Evolutionary conservation across 2,888 invertebrate genomes (phyloP), one percentile per base, ranked within the genome.

Genomic region (Capitulum mitella): DNA sequence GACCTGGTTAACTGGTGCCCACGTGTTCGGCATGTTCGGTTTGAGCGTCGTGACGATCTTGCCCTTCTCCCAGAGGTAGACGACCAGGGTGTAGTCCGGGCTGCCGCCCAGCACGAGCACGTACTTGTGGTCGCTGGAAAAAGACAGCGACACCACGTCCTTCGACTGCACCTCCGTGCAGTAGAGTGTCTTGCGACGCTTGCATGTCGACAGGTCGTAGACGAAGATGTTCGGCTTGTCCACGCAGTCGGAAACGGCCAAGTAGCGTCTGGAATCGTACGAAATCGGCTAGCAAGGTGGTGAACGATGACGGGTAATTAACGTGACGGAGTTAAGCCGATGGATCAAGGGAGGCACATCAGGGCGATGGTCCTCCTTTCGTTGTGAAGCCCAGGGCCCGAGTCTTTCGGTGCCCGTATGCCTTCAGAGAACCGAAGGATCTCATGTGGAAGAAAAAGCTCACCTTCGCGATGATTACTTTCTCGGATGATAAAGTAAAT

Each of bases 1-100:
- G n/a, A 70, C 70, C 40, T 70, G 70, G 40, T 70, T 70, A 2
- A 70, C 70, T 19, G 70, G 37, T 1, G 70, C 70, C 70, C 70
- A 70, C 0, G 70, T 40, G 26, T 70, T 70, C 26, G 70, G 70
- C 70, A 70, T 70, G 70, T 70, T 70, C 26, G 70, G 70, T 26
- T 70, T 70, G 40, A 70, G 40, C 22, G 70, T 70, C 37, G 70
- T 70, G 70, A 70, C 70, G 40, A 94, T 89, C 85, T 92, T 92
- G 22, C 92, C 92, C 84, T 91, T 92, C 83, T 93, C 93, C 91
- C 92, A 90, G 84, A 91, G 91, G 88, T 93, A 93, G 86, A 92
- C 90, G 84, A 93, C 88, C 86, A 93, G 87, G 83, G 89, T 90
- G 91, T 92, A 92, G 85, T 95, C 94, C 0, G 95, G 94, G 81